These are phyloP conservation scores for Aphodius granarius DNA, from an alignment of 2,888 invertebrate genomes.

Conservation along the genomic window DNA sequence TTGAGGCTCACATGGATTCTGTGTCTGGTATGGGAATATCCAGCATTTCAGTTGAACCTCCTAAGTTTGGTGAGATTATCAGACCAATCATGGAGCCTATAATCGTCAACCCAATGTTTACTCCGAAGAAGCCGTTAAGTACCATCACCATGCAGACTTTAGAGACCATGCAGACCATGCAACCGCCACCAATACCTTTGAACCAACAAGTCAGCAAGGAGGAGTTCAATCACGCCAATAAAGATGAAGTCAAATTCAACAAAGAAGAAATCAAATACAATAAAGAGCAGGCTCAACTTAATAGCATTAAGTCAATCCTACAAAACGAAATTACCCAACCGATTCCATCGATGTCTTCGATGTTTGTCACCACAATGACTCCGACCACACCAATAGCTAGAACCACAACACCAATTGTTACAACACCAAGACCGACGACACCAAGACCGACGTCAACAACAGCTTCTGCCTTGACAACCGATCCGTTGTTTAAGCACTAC, in stretches of 20 bases:
- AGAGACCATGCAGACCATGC: constrained; percentile 64
- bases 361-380: constrained; percentile 34
- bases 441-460: constrained; percentile 58
- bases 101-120: constrained; percentile 33
- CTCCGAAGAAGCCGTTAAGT: constrained; percentile 31
- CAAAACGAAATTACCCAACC: constrained; percentile 8
- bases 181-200: constrained; percentile 56
- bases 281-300: constrained; percentile 25
- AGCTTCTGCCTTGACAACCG: constrained; percentile 59
- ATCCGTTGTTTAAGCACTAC: constrained; percentile 64
- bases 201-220: constrained; percentile 26
- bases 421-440: constrained; percentile 51
- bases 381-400: constrained; percentile 48
- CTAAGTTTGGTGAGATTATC: constrained; percentile 26
- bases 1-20: constrained; percentile 52
- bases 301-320: constrained; percentile 27
- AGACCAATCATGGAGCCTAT: constrained; percentile 24
- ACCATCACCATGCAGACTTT: constrained; percentile 40
- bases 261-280: neutral
- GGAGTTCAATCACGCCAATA: neutral
- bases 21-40: constrained; percentile 41
- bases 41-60: constrained; percentile 34
- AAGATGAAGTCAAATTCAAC: no score
- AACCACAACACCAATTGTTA: constrained; percentile 31
- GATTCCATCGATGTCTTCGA: constrained; percentile 24